Percentiles rank a stretch among this genome's conserved stretches.
Evolutionary conservation across 1,140 invertebrate genomes (phyloP).

Genomic region (Heliothis virescens): DNA sequence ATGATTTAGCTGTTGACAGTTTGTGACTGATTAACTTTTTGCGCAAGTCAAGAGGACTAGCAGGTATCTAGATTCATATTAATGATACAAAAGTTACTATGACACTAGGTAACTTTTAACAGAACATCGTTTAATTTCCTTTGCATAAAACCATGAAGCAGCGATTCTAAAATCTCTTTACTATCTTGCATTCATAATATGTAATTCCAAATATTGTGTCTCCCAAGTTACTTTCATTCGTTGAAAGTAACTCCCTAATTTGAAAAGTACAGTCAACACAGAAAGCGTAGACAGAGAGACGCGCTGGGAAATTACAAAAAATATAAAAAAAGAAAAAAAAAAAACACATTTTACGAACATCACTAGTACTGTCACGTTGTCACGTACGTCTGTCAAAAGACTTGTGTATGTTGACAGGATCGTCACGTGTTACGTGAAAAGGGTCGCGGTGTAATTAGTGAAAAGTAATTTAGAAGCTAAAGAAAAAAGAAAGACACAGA

Average conservation of each 20-base stretch:
- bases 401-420: slow-evolving; percentile 4
- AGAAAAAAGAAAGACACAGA: too few species aligned
- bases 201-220: too few species aligned
- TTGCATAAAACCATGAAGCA: too few species aligned
- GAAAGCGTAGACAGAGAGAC: not conserved
- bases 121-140: too few species aligned
- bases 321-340: not conserved
- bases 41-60: not conserved
- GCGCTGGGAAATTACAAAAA: not conserved
- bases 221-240: too few species aligned
- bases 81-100: too few species aligned
- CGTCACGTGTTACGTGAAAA: slow-evolving; percentile 1
- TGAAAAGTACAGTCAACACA: too few species aligned
- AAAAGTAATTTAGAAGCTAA: not conserved
- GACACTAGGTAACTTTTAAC: too few species aligned
- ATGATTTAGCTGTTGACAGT: not conserved
- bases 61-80: too few species aligned
- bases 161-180: too few species aligned
- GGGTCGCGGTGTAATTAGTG: not conserved
- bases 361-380: not conserved
- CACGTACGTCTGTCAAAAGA: slow-evolving; percentile 1
- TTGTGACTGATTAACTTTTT: not conserved
- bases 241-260: too few species aligned
- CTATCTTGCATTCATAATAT: too few species aligned
- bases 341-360: slow-evolving; percentile 6